These are phyloP conservation scores for Mya arenaria DNA, from an alignment of 1,140 invertebrate genomes.

Conservation along the genomic window DNA sequence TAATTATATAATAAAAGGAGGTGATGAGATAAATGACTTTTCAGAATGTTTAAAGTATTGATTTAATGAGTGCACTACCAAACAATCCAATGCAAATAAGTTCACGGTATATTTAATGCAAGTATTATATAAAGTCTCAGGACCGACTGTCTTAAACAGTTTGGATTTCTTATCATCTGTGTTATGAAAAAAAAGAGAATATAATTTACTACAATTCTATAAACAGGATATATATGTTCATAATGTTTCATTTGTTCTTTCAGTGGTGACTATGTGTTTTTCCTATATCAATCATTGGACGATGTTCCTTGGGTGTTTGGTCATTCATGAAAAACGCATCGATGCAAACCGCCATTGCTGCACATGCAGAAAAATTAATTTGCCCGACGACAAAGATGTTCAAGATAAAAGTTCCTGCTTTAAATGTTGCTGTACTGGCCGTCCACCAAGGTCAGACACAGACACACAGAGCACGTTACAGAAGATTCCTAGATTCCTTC, in stretches of 20 bases:
- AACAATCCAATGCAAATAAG: no score
- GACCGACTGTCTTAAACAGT: background rate
- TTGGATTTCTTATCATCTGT: no score
- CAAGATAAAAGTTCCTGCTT: constrained; percentile 29
- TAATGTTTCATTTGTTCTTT: background rate
- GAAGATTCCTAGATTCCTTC: background rate
- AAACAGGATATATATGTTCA: background rate
- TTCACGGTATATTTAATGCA: background rate
- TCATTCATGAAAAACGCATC: constrained; percentile 40
- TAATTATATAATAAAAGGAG: no score
- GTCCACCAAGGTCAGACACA: background rate
- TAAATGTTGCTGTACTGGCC: constrained; percentile 33
- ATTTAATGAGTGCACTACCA: no score
- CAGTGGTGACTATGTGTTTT: constrained; percentile 39
- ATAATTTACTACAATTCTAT: background rate
- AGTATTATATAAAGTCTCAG: background rate
- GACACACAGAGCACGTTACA: constrained; percentile 7
- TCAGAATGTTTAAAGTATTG: no score
- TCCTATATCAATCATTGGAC: constrained; percentile 28
- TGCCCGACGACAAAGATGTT: background rate
- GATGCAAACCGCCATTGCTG: constrained; percentile 25
- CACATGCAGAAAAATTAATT: constrained; percentile 11
- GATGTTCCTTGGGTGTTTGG: constrained; percentile 27
- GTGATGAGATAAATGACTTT: no score
- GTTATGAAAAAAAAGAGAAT: background rate